Conservation (phyloP, 1,140 invertebrate genomes). For the Macrosteles quadrilineatus region DNA sequence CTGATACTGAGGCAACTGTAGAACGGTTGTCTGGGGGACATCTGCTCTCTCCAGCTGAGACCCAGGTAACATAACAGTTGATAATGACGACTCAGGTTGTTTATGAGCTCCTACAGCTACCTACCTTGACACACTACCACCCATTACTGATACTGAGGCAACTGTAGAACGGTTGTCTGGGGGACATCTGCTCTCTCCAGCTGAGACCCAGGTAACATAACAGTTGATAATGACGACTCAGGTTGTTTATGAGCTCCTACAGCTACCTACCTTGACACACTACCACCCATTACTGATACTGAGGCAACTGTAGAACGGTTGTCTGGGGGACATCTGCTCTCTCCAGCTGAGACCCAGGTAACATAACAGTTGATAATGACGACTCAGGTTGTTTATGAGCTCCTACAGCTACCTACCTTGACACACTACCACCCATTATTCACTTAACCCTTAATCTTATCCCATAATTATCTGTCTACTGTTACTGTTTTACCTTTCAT, state of each 20-base stretch:
- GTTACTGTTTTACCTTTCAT: too few relatives aligned
- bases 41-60: slow-evolving; percentile 51
- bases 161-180: slow-evolving; percentile 42
- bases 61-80: slow-evolving; percentile 45
- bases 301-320: slow-evolving; percentile 44
- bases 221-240: neutral
- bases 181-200: slow-evolving; percentile 49
- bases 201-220: slow-evolving; percentile 51
- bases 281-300: too few relatives aligned
- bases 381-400: neutral
- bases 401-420: too few relatives aligned
- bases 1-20: slow-evolving; percentile 41
- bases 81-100: neutral
- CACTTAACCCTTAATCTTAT: too few relatives aligned
- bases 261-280: too few relatives aligned
- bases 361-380: neutral
- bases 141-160: slow-evolving; percentile 40
- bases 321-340: slow-evolving; percentile 47
- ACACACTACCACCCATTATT: too few relatives aligned
- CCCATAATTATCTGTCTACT: too few relatives aligned
- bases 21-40: slow-evolving; percentile 44
- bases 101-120: neutral
- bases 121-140: too few relatives aligned
- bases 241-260: neutral
- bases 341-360: slow-evolving; percentile 51